phyloP scores from a whole-genome alignment of 1,140 invertebrate species.

The Drosophila nigrodunni region DNA sequence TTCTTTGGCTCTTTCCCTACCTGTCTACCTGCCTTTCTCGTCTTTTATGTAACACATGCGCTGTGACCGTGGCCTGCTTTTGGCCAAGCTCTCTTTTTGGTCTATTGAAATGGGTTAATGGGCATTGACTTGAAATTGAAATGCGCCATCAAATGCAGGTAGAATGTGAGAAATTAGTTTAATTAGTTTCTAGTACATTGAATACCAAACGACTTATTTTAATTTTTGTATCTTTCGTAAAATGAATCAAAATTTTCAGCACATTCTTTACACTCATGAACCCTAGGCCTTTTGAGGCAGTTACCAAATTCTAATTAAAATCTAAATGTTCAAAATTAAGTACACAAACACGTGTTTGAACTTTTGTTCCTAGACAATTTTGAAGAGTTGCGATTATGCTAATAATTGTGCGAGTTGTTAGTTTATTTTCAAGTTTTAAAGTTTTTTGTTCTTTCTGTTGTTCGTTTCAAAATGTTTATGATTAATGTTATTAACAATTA shows the following conservation, averaged over 20 bases:
- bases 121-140: slow-evolving; percentile 33
- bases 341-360: slow-evolving; percentile 8
- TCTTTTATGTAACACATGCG: slow-evolving; percentile 59
- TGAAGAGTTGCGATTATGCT: slow-evolving; percentile 46
- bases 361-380: background rate
- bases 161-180: background rate
- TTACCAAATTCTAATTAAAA: too few species aligned
- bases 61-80: slow-evolving; percentile 71
- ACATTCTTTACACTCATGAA: too few species aligned
- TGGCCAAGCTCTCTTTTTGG: slow-evolving; percentile 47
- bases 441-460: background rate
- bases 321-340: background rate
- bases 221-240: too few species aligned
- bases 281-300: too few species aligned
- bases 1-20: slow-evolving; percentile 41
- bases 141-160: slow-evolving; percentile 8
- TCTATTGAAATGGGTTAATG: slow-evolving; percentile 75
- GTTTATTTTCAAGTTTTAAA: background rate
- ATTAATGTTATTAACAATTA: slow-evolving; percentile 56
- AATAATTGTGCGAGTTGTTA: slow-evolving; percentile 32
- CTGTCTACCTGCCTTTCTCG: slow-evolving; percentile 6
- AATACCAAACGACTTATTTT: background rate
- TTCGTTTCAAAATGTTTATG: slow-evolving; percentile 22
- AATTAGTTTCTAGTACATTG: background rate
- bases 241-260: too few species aligned